Percentiles rank a stretch among this genome's conserved stretches.
These are phyloP conservation scores for Drosophila hydei DNA, from an alignment of 1,140 invertebrate species.

Conservation along the genomic window DNA sequence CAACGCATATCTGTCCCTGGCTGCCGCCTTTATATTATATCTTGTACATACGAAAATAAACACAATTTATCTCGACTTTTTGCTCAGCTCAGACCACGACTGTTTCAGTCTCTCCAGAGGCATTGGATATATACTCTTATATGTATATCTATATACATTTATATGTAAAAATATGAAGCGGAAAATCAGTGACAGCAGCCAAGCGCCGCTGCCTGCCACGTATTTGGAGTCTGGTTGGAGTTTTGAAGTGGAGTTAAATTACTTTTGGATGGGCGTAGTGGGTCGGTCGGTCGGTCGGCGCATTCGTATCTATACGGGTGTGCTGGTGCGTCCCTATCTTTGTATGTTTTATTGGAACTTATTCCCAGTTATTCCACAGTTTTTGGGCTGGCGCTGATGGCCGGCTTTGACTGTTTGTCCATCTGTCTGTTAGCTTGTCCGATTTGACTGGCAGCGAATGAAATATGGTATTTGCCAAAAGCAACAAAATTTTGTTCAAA, in stretches of 20 bases:
- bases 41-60: conserved; percentile 71
- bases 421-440: conserved; percentile 78
- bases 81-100: conserved; percentile 42
- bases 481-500: conserved; percentile 55
- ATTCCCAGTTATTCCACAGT: conserved; percentile 63
- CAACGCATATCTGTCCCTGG: conserved; percentile 54
- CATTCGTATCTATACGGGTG: conserved; percentile 37
- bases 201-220: conserved; percentile 42
- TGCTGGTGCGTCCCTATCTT: conserved; percentile 40
- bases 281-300: neutral
- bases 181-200: conserved; percentile 78
- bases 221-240: conserved; percentile 59
- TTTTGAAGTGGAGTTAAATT: conserved; percentile 80
- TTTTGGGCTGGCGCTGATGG: conserved; percentile 33
- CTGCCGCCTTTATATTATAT: conserved; percentile 60
- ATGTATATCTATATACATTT: conserved; percentile 26
- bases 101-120: conserved; percentile 44
- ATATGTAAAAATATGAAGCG: conserved; percentile 75
- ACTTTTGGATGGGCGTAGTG: conserved; percentile 54
- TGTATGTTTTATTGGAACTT: conserved; percentile 66
- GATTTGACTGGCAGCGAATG: conserved; percentile 80
- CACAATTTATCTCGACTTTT: conserved; percentile 64
- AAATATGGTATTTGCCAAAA: conserved; percentile 70
- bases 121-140: conserved; percentile 34
- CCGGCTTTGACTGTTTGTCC: conserved; percentile 55